Percentiles rank a stretch among this genome's conserved stretches.
Conservation (phyloP, 1,140 invertebrate genomes). For the Druon quercuslanigerum region DNA sequence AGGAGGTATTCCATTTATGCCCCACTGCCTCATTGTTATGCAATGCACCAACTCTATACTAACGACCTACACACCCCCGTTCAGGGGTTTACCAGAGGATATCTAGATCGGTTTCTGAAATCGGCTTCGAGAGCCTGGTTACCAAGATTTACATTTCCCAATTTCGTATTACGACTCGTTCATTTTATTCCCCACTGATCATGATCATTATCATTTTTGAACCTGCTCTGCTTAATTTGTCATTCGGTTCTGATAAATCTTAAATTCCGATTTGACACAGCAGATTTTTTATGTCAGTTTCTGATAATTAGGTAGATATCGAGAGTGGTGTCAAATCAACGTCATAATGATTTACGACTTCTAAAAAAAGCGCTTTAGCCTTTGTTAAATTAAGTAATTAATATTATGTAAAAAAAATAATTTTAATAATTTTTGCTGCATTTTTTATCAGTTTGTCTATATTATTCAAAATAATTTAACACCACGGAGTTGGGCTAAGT, state of each 20-base stretch:
- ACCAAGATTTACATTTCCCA: constrained; percentile 5
- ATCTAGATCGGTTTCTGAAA: constrained; percentile 59
- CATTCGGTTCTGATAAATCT: constrained; percentile 23
- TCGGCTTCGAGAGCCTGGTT: constrained; percentile 41
- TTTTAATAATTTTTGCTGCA: too few species aligned
- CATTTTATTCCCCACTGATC: constrained; percentile 26
- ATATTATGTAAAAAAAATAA: too few species aligned
- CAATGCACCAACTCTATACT: constrained; percentile 68
- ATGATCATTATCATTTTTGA: background rate
- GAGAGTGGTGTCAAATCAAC: too few species aligned
- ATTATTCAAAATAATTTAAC: too few species aligned
- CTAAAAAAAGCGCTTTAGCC: too few species aligned
- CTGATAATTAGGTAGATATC: background rate
- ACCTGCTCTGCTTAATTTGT: constrained; percentile 36
- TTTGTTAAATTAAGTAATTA: too few species aligned
- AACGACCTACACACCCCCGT: constrained; percentile 67
- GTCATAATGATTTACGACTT: too few species aligned
- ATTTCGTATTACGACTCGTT: constrained; percentile 22
- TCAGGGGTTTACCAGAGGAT: constrained; percentile 48
- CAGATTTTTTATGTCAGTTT: background rate
- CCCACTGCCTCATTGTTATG: constrained; percentile 70
- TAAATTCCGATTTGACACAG: background rate
- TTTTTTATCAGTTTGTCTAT: too few species aligned
- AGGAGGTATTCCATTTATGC: constrained; percentile 67
- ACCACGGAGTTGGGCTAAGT: too few species aligned